phyloP scores from a whole-genome alignment of 1,140 invertebrate genomes.

The Rhagoletis pomonella region DNA sequence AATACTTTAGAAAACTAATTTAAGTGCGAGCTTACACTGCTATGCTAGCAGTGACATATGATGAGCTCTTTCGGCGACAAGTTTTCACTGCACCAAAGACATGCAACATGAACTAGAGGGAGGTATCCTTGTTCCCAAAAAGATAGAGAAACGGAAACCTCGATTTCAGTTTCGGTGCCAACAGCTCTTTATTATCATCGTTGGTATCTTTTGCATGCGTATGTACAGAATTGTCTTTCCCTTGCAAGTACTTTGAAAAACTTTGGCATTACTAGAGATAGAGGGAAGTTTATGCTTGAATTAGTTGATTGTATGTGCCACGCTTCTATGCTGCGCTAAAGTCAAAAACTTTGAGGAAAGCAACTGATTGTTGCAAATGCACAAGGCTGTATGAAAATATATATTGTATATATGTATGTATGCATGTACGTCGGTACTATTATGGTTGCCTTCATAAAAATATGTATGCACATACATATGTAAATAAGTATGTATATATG shows the following conservation, averaged over 20 bases:
- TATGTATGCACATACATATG: too few relatives aligned
- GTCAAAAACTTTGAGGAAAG: background rate
- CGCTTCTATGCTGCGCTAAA: background rate
- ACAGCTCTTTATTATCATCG: conserved; percentile 12
- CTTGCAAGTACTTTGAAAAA: conserved; percentile 11
- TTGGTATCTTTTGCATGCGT: conserved; percentile 21
- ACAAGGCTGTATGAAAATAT: background rate
- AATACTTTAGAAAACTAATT: too few relatives aligned
- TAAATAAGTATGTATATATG: too few relatives aligned
- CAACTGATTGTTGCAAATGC: conserved; percentile 10
- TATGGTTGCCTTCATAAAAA: too few relatives aligned
- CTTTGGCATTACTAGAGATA: conserved; percentile 1
- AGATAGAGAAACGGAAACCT: too few relatives aligned
- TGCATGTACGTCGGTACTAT: too few relatives aligned
- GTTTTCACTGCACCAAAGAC: conserved; percentile 14
- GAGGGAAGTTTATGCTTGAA: conserved; percentile 41
- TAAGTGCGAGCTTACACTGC: too few relatives aligned
- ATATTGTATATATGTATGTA: too few relatives aligned
- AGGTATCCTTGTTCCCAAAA: background rate
- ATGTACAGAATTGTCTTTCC: conserved; percentile 15
- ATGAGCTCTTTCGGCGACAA: conserved; percentile 37
- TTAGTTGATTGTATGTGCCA: background rate
- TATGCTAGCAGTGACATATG: conserved; percentile 5
- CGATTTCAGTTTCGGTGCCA: conserved; percentile 32
- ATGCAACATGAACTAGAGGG: background rate